Base-by-base conservation (phyloP, 2,797 vertebrate genomes). In the Phaenicophaeus curvirostris region DNA sequence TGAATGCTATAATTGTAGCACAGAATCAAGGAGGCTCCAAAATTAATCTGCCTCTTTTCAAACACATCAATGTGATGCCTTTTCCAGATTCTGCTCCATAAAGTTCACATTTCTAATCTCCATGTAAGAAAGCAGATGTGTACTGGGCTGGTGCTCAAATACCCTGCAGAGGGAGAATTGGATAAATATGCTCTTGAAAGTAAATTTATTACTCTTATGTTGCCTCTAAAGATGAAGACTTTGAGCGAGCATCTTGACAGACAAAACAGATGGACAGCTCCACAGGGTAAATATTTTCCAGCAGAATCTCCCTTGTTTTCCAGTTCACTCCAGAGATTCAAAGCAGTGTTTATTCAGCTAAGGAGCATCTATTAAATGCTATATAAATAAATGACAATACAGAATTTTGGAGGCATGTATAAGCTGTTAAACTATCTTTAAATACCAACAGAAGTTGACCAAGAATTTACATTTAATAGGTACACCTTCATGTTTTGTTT, bases 21-120 rank as follows among this genome's bases (percentile, higher is more conserved):
- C 5, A 19, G 44, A 94, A 65, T 61, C 35, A 61, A 85, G 33
- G 21, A 92, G 85, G 41, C 74, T 91, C 54, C 57, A 87, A 89
- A 95, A 87, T 87, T 61, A 82, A 58, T 72, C 57, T 65, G 23
- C 15, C 6, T 72, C 27, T 81, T 57, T 84, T 84, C 42, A 89
- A 80, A 83, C 37, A 46, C 28, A 42, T 51, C 5, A 17, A 7
- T 82, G 51, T 65, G 13, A 90, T 83, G 41, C 21, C 23, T 85
- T 90, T 94, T 95, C 59, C 61, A 89, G 31, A 61, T 87, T 77
- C 67, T 87, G 8, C 54, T 90, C 86, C 68, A 58, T 62, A 63
- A 77, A 20, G 6, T 69, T 80, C n/a, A 11, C 50, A 76, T 81
- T 86, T 76, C 58, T 84, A 81, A 82, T 57, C 18, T 65, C 51